phyloP scores from a whole-genome alignment of 2,888 invertebrate species.

The Fissipunctia ypsillon region DNA sequence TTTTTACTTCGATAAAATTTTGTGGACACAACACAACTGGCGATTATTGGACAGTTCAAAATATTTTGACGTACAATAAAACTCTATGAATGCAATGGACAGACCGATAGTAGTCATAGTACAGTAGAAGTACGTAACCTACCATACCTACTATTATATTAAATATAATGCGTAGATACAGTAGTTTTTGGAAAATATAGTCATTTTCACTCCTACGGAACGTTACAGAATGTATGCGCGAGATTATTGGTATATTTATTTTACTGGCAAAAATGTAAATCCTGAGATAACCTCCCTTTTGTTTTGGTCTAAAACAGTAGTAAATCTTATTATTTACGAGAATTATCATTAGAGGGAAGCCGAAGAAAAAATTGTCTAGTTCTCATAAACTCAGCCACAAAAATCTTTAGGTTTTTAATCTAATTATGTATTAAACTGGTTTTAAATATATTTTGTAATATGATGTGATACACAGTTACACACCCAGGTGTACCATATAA shows the following conservation, averaged over 20 bases:
- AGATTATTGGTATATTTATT: neutral
- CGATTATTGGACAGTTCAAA: neutral
- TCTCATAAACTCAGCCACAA: no score
- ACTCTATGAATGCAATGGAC: neutral
- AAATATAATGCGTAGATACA: neutral
- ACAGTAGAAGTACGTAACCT: neutral
- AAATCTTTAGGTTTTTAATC: no score
- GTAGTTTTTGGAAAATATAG: neutral
- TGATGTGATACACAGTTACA: no score
- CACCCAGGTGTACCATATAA: no score
- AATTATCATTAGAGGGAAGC: no score
- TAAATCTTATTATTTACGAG: neutral
- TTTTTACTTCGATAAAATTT: no score
- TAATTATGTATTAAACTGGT: no score
- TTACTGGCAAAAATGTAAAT: neutral
- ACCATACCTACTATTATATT: neutral
- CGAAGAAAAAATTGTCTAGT: no score
- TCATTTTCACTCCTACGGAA: neutral
- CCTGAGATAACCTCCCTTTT: no score
- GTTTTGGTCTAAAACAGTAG: no score
- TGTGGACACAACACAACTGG: neutral
- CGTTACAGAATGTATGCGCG: neutral
- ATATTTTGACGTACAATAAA: neutral
- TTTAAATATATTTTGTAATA: no score
- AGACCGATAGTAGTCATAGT: no score